Evolutionary conservation across 2,888 invertebrate genomes (phyloP).

Genomic region (Himalopsyche tibetana): DNA sequence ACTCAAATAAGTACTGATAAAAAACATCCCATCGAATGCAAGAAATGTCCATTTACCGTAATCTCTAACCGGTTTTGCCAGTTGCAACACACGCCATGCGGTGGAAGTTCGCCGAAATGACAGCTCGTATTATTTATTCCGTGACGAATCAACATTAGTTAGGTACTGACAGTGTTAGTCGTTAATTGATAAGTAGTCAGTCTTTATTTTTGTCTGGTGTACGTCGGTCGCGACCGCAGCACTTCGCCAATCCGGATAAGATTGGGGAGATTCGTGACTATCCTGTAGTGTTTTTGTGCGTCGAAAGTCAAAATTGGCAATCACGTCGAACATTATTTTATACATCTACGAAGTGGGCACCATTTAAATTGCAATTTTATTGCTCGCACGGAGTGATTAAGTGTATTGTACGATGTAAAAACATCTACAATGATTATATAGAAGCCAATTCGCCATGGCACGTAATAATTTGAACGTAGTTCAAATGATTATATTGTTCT

Average conservation of each 20-base stretch:
- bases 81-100: slow-evolving; percentile 13
- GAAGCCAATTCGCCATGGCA: background rate
- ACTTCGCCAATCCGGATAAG: background rate
- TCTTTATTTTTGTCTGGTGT: slow-evolving; percentile 28
- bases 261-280: background rate
- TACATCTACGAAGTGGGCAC: background rate
- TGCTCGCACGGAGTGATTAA: too few relatives aligned
- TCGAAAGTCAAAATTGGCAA: background rate
- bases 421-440: background rate
- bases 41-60: slow-evolving; percentile 36
- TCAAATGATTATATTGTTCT: background rate
- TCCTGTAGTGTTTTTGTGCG: background rate
- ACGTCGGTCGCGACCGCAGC: background rate
- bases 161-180: slow-evolving; percentile 1
- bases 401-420: background rate
- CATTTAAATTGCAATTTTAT: background rate
- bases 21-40: slow-evolving; percentile 40
- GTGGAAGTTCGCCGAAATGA: slow-evolving; percentile 23
- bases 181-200: slow-evolving; percentile 43
- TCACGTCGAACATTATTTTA: background rate
- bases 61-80: slow-evolving; percentile 11
- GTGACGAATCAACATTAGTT: slow-evolving; percentile 32
- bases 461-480: background rate
- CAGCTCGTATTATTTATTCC: slow-evolving; percentile 37
- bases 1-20: slow-evolving; percentile 20